Base-by-base conservation (phyloP, 2,113 vertebrate genomes). In the Anser cygnoides region DNA sequence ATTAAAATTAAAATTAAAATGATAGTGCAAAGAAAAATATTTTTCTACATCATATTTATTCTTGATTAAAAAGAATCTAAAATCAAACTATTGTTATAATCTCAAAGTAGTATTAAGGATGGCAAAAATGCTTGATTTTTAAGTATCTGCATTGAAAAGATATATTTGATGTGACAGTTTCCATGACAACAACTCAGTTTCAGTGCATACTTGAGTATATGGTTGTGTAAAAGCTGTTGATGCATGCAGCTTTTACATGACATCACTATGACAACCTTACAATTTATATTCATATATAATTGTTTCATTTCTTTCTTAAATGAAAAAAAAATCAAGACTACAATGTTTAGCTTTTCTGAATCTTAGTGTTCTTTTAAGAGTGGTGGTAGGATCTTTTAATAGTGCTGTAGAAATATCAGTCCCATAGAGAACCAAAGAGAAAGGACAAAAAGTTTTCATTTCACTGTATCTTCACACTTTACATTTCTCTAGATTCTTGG, bases 221-320 rank as follows among this genome's bases (percentile, higher is more conserved):
- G 83, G 72, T 55, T 92, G n/a, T 63, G 57, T 80, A 89, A 81
- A 95, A 93, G 15, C 39, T 85, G 54, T 93, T 92, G 70, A 93
- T 68, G 70, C 89, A 80, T 87, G 39, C 84, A 49, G 46, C 20
- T 49, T 49, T 21, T 49, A 49, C 46, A 49, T 49, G 73, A 91
- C 20, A 59, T 91, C 55, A 49, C 39, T 72, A 41, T 87, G 84
- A 83, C 82, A 91, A 52, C 20, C 28, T 91, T 89, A 78, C 35
- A 44, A 72, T 66, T 3, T 80, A 29, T 90, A 43, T 94, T 92
- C 62, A 54, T 49, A 37, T 75, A 17, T 10, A 54, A 55, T 50
- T 78, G 35, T 28, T 91, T 84, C 31, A 33, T 67, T 96, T 68
- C 4, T 66, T 86, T 84, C 52, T 95, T 83, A 94, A 90, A 70